phyloP scores from a whole-genome alignment of 2,888 invertebrate genomes.

The Junonia oenone region DNA sequence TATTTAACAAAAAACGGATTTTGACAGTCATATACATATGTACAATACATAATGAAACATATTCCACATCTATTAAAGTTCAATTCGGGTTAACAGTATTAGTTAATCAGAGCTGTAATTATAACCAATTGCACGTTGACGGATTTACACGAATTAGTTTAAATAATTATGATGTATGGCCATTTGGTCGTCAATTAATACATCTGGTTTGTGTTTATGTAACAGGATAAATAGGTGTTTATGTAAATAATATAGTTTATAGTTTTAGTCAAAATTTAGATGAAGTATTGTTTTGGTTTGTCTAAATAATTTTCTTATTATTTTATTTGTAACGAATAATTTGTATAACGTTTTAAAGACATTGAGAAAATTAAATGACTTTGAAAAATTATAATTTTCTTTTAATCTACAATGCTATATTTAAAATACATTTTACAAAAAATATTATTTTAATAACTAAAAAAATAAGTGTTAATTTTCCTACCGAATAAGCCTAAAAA shows the following conservation, averaged over 20 bases:
- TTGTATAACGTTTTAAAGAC: constrained; percentile 31
- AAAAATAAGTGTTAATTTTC: too few relatives aligned
- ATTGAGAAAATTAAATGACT: background rate
- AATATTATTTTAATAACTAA: too few relatives aligned
- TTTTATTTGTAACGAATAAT: too few relatives aligned
- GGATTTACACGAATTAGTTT: background rate
- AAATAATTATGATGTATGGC: background rate
- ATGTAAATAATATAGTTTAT: background rate
- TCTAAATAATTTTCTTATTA: too few relatives aligned
- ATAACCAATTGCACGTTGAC: background rate
- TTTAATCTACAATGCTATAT: too few relatives aligned
- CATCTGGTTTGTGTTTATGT: background rate
- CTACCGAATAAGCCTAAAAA: too few relatives aligned
- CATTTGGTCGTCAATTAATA: background rate
- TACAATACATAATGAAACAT: background rate
- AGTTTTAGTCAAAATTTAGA: too few relatives aligned
- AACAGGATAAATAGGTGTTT: background rate
- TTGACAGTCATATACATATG: too few relatives aligned
- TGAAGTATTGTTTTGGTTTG: too few relatives aligned
- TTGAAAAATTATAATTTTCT: too few relatives aligned
- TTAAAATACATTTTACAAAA: too few relatives aligned
- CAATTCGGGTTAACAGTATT: background rate
- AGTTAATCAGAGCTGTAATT: background rate
- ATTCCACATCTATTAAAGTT: background rate
- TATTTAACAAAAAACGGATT: too few relatives aligned